phyloP scores from a whole-genome alignment of 2,888 invertebrate species.

The Coelinius sp. region DNA sequence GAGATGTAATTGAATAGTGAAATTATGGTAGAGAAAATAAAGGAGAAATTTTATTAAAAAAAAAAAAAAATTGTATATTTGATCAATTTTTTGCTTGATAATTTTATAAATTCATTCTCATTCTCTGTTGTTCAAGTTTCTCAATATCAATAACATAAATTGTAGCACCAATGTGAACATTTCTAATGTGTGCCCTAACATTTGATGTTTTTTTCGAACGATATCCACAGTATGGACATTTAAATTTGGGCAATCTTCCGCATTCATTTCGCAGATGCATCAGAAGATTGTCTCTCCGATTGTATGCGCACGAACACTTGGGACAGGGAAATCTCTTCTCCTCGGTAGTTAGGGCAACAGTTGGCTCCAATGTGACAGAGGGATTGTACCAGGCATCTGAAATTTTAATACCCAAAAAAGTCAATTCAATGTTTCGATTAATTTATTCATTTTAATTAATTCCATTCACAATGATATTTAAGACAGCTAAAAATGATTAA shows the following conservation, averaged over 20 bases:
- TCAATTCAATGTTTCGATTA: too few relatives aligned
- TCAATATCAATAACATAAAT: conserved; percentile 62
- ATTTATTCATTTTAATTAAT: neutral
- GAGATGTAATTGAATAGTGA: too few relatives aligned
- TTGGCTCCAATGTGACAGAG: neutral
- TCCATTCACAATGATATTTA: neutral
- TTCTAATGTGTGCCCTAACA: conserved; percentile 63
- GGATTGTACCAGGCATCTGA: conserved; percentile 3
- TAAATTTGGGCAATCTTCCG: conserved; percentile 65
- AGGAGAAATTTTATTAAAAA: too few relatives aligned
- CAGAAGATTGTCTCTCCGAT: conserved; percentile 64
- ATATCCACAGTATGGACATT: conserved; percentile 67
- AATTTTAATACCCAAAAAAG: conserved; percentile 1
- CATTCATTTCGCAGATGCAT: conserved; percentile 67
- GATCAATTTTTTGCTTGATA: neutral
- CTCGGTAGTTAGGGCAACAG: neutral
- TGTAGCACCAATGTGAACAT: conserved; percentile 57
- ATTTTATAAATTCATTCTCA: neutral
- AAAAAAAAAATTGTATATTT: neutral
- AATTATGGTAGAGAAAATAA: neutral
- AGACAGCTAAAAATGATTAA: neutral
- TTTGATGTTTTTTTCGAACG: conserved; percentile 67
- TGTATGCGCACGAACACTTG: conserved; percentile 61
- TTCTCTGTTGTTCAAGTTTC: neutral
- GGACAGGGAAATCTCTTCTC: conserved; percentile 19